Base-by-base conservation (phyloP, 2,888 invertebrate genomes). In the Boloria euphrosyne region DNA sequence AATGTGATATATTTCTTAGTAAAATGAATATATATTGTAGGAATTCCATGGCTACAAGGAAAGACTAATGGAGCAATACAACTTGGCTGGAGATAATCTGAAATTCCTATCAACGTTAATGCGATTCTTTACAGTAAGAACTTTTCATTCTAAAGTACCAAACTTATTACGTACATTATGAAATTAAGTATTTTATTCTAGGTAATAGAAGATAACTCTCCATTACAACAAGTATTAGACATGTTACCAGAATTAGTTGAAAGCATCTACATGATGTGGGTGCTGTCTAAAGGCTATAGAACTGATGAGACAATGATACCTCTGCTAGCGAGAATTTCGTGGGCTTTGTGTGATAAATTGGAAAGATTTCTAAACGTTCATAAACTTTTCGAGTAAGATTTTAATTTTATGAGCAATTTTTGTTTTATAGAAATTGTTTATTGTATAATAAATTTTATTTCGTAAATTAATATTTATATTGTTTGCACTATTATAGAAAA, bases 251-350 rank as follows among this genome's bases (percentile, higher is more conserved):
- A 95, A 65, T 87, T 98, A 70, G 96, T 97, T 91, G 96, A 97
- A 71, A 96, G 97, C 1, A 85, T 98, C 49, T 95, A 96, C 75
- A 96, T 98, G 93, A 96, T 98, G 78, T 98, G 98, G 98, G 96
- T 98, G 59, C 93, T 98, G 62, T 98, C 98, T 0, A 89, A 89
- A 63, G 97, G 97, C 76, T 98, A 96, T 82, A 95, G 96, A 69
- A 94, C 93, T 0, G 98, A 98, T 78, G 96, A 97, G 69, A 94
- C 96, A 66, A 98, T 98, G 97, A 95, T 97, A 31, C 95, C 96
- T 0, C 89, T 98, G 3, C 93, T 98, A 80, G 94, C 95, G 68
- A 94, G 97, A 75, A 96, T 98, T 75, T 97, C 97, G 0, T 96
- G 96, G 94, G 95, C 96, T 7, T 90, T 98, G 6, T 94, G 95